Evolutionary conservation across 1,140 invertebrate genomes (phyloP), one percentile per base, ranked within the genome.

Genomic region (Apocrypta bakeri): DNA sequence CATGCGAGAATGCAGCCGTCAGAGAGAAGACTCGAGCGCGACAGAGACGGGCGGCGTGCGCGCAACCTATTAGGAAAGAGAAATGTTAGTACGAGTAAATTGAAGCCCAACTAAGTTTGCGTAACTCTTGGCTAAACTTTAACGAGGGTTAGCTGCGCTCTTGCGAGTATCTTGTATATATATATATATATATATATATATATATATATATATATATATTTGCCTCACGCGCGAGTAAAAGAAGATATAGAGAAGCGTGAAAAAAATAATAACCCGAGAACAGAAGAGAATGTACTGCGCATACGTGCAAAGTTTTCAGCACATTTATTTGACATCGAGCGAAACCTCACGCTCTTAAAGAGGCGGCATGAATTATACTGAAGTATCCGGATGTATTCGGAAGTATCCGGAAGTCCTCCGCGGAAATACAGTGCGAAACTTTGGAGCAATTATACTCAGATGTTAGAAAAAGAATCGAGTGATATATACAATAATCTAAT

Each of bases 51-150:
- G 83, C 76, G 80, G 81, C 68, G 83, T 81, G 84, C 76, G 86
- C 72, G 9, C 83, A 84, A 77, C 85, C 85, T 85, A 87, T 90
- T 87, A 88, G 86, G 85, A 86, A 87, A 85, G 86, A 89, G 88
- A 88, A 89, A 89, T 85, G 88, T 89, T 90, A 85, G 86, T 84
- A 85, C 84, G 79, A 88, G 87, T 88, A 89, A 89, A 90, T 89
- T 88, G 87, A 89, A 88, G 87, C 83, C 84, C 86, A 86, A 87
- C 85, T 75, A 88, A 90, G 87, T 90, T 89, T 88, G 86, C 86
- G 85, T 88, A 89, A 89, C 88, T 90, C 86, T 87, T 85, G 83
- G 86, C 87, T 85, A 79, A 85, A 89, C 86, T 89, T 90, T 87
- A 87, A 85, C 83, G 85, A 85, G 82, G 76, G 66, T 56, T 77